Conservation (phyloP, 2,888 invertebrate species). For the Cryptocheilus praepositus region DNA sequence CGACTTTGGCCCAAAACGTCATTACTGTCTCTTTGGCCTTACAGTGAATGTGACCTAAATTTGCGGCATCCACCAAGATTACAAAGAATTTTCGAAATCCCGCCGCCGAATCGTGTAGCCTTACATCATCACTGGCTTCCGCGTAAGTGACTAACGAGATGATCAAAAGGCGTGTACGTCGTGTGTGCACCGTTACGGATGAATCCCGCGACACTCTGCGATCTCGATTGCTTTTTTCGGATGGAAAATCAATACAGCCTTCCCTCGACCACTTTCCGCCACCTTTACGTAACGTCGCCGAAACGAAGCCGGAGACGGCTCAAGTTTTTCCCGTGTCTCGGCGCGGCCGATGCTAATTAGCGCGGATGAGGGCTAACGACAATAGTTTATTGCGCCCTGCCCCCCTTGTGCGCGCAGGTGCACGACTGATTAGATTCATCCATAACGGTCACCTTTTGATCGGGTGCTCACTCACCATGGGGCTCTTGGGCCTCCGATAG, state of each 20-base stretch:
- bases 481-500: constrained; percentile 73
- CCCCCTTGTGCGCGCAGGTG: no score
- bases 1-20: constrained; percentile 1
- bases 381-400: no score
- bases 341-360: no score
- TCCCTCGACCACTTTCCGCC: no score
- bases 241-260: no score
- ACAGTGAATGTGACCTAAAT: constrained; percentile 68
- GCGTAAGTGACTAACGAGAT: constrained; percentile 47
- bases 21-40: constrained; percentile 73
- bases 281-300: no score
- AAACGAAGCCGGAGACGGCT: no score
- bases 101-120: constrained; percentile 68
- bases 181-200: constrained; percentile 44
- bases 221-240: no score
- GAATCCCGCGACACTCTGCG: constrained; percentile 37
- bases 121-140: constrained; percentile 72
- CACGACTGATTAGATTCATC: constrained; percentile 46
- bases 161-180: constrained; percentile 43
- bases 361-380: no score
- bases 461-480: constrained; percentile 71
- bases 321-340: no score
- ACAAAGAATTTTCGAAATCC: constrained; percentile 72
- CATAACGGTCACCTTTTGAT: constrained; percentile 57
- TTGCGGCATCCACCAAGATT: constrained; percentile 73